phyloP scores from a whole-genome alignment of 2,888 invertebrate species.

The Lysandra bellargus region DNA sequence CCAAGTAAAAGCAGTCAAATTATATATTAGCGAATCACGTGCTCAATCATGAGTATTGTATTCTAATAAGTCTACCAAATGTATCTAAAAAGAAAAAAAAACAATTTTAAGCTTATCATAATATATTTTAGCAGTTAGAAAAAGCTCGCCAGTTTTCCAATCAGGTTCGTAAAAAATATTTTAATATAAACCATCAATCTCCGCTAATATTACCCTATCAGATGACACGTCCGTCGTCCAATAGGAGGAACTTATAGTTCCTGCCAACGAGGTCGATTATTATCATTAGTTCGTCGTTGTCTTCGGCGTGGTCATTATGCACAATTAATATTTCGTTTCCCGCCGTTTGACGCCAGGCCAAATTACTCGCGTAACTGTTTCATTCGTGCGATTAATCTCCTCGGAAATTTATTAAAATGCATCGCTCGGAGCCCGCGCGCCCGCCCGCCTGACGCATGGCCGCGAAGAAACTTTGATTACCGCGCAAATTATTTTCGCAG shows the following conservation, averaged over 20 bases:
- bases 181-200: background rate
- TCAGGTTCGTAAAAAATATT: background rate
- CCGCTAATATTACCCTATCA: background rate
- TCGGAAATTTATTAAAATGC: conserved; percentile 50
- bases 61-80: background rate
- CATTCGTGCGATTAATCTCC: conserved; percentile 55
- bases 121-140: background rate
- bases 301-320: conserved; percentile 34
- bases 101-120: background rate
- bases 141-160: background rate
- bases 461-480: conserved; percentile 62
- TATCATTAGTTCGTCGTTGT: background rate
- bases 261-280: background rate
- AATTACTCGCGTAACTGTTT: conserved; percentile 59
- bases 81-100: background rate
- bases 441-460: conserved; percentile 58
- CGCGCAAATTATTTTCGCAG: conserved; percentile 50
- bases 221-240: background rate
- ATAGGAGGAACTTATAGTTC: background rate
- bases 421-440: conserved; percentile 48
- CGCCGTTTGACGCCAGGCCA: conserved; percentile 50
- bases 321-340: conserved; percentile 34
- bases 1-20: no score
- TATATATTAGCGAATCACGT: background rate
- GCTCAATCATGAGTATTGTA: background rate